phyloP scores from a whole-genome alignment of 2,888 invertebrate genomes.

The Eilema depressum region DNA sequence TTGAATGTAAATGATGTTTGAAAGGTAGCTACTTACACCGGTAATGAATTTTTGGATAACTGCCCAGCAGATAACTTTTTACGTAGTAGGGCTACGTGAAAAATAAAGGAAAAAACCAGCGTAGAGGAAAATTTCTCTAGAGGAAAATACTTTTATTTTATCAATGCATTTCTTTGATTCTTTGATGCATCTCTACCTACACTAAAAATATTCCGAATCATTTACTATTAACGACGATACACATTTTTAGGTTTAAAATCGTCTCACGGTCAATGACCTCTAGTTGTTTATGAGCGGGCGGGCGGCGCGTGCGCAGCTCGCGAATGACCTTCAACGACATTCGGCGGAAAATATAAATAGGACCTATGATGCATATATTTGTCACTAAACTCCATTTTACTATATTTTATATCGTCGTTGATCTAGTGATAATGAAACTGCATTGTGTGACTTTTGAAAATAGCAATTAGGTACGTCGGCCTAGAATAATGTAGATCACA shows the following conservation, averaged over 20 bases:
- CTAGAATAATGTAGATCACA: neutral
- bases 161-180: neutral
- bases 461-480: neutral
- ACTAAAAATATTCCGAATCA: slow-evolving; percentile 24
- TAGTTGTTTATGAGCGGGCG: slow-evolving; percentile 74
- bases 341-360: slow-evolving; percentile 63
- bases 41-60: neutral
- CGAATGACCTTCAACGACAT: slow-evolving; percentile 75
- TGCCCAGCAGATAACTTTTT: too few species aligned
- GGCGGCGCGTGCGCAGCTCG: slow-evolving; percentile 67
- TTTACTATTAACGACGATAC: slow-evolving; percentile 31
- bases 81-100: neutral
- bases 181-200: too few species aligned
- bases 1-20: neutral
- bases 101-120: neutral
- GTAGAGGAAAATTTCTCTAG: neutral
- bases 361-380: slow-evolving; percentile 28
- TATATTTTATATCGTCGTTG: slow-evolving; percentile 3
- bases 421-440: slow-evolving; percentile 10
- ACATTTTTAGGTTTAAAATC: slow-evolving; percentile 45
- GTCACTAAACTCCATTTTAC: slow-evolving; percentile 32
- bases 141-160: neutral
- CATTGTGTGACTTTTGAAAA: neutral
- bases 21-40: too few species aligned
- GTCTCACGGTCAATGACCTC: slow-evolving; percentile 63